Conservation (phyloP, 30 jellyfish, hydroid and myxozoan genomes). For the Pseudorhiza aurosa region DNA sequence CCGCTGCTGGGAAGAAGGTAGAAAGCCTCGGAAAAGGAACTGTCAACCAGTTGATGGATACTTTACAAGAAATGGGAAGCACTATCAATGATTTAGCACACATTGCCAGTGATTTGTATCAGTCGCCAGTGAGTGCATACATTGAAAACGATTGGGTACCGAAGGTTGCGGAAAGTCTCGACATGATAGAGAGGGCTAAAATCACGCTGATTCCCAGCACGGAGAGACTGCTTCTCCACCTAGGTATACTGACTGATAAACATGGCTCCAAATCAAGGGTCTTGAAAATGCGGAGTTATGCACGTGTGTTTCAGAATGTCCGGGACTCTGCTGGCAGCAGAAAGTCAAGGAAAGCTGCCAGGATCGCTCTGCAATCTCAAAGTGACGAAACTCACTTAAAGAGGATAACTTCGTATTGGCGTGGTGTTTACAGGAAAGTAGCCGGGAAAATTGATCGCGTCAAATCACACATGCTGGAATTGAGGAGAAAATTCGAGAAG, state of each 20-base stretch:
- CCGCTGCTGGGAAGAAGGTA: not conserved
- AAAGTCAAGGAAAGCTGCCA: not conserved
- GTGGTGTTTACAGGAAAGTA: conserved; percentile 24
- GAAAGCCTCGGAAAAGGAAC: conserved; percentile 56
- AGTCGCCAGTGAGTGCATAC: not conserved
- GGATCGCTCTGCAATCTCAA: conserved; percentile 15
- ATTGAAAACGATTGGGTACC: conserved; percentile 47
- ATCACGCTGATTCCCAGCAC: not conserved
- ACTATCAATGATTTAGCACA: conserved; percentile 18
- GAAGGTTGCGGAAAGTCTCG: conserved; percentile 36
- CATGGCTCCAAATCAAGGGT: not conserved
- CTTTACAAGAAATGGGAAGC: conserved; percentile 1
- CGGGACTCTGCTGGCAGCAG: not conserved
- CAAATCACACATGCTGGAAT: conserved; percentile 39
- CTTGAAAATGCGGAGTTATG: conserved; percentile 16
- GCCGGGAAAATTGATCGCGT: conserved; percentile 57
- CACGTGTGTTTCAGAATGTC: conserved; percentile 14
- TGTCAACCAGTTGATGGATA: conserved; percentile 31
- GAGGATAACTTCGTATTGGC: conserved; percentile 15
- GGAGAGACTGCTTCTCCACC: not conserved
- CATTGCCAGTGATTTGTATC: conserved; percentile 7
- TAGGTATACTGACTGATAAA: conserved; percentile 17
- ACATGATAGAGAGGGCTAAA: conserved; percentile 39
- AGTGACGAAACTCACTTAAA: conserved; percentile 38
- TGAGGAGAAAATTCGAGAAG: conserved; percentile 59